Base-by-base conservation (phyloP, 2,888 invertebrate genomes). In the Podotricha telesiphe region DNA sequence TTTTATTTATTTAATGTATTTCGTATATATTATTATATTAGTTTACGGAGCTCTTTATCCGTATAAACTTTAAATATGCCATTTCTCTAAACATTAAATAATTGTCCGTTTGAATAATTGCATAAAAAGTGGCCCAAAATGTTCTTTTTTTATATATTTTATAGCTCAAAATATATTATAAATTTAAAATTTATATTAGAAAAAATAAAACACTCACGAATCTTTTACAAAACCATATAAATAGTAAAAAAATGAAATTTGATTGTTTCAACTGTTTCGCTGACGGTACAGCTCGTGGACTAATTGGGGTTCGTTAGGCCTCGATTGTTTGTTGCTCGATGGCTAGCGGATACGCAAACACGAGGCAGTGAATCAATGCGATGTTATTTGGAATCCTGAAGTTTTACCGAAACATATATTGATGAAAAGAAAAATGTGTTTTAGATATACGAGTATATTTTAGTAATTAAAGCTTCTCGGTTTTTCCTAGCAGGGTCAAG, bases 271-370 rank as follows among this genome's bases (percentile, higher is more conserved):
- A 13, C n/a, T 69, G 50, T 69, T 67, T 6, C 28, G 59, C 65
- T 66, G 64, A 66, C 67, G 42, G 63, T 70, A 69, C 37, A 51
- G 50, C 53, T 11, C 28, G 72, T 42, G 69, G 69, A 77, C 83
- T 88, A 87, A 88, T 88, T 88, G 86, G 86, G 82, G 84, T 85
- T 87, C 86, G 85, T 88, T 88, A 88, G 83, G 74, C 72, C 72
- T 69, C 82, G 77, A 86, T 86, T 87, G 87, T 87, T 87, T 86
- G 84, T 74, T 77, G 72, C 74, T 72, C 65, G 73, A 68, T 71
- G 70, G 74, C 61, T 65, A 68, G 59, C 64, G 56, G 72, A 69
- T 72, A 70, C 65, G 65, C 68, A 72, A 72, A 70, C 71, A 71
- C 56, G 62, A 56, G 45, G 28, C 13, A 13, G 42, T 19, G 56